Base-by-base conservation (phyloP, 2,113 vertebrate species). In the Campylomormyrus numenius region DNA sequence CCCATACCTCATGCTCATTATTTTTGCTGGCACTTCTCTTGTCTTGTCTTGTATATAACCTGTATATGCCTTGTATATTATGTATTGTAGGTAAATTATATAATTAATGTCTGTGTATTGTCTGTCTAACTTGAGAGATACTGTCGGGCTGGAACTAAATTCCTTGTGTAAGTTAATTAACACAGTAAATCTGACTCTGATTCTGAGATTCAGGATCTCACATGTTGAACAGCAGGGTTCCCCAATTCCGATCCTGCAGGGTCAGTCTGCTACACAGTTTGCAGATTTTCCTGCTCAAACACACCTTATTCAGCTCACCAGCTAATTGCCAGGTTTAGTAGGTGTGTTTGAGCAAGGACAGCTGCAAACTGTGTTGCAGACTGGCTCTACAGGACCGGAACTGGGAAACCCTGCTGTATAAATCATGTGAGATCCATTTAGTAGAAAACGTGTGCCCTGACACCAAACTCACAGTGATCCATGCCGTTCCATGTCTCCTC, bases 401-500 rank as follows among this genome's bases (percentile, higher is more conserved):
- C 53, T 56, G 53, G 53, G 53, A n/a, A 62, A 62, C 24, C 10
- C n/a, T 70, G 62, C 62, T 70, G 62, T 70, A 70, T 70, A 70
- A 11, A 70, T 31, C n/a, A 31, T 31, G n/a, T 27, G 62, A 70
- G 9, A 66, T 31, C n/a, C 62, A 66, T n/a, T 66, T 4, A 85
- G 21, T 21, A 48, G 45, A 11, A 85, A 48, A 1, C 0, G 6
- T 48, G 45, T 85, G 45, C 45, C 42, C 39, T 48, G 7, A 21
- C 52, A 6, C 8, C 2, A 24, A 35, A 8, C 19, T 17, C 31
- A 42, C 5, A 24, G 45, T 89, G 48, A 48, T 39, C 10, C 5
- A 13, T 88, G 17, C 0, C 2, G 2, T 52, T 88, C 21, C 66
- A 80, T 35, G 88, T 88, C 9, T 89, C 58, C 24, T 92, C 93